Conservation (phyloP, 2,113 vertebrate genomes). For the Sisor rabdophorus region DNA sequence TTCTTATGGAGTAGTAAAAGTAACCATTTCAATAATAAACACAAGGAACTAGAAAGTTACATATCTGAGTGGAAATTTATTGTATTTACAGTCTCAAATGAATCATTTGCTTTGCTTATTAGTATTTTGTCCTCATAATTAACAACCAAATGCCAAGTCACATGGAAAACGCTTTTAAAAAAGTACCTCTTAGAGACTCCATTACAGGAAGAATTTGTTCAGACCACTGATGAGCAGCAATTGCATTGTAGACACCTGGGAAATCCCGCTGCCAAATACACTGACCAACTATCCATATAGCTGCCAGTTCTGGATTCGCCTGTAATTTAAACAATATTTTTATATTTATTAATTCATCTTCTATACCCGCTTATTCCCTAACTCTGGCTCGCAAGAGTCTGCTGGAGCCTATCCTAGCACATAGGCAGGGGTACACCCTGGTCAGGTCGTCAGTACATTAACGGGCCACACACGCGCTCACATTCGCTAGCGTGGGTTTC, state of each 20-base stretch:
- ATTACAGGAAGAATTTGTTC: constrained; percentile 90
- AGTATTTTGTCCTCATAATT: not conserved
- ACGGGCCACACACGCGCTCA: too few species aligned
- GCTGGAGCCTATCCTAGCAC: too few species aligned
- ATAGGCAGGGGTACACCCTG: too few species aligned
- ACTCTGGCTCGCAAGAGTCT: too few species aligned
- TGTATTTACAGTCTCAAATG: too few species aligned
- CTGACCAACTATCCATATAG: constrained; percentile 91
- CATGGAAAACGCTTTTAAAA: not conserved
- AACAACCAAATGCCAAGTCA: not conserved
- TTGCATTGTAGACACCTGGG: constrained; percentile 87
- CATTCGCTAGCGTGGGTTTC: too few species aligned
- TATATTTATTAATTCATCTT: too few species aligned
- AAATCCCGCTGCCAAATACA: constrained; percentile 96
- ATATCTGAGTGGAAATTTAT: too few species aligned
- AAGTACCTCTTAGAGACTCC: constrained; percentile 90
- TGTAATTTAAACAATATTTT: constrained; percentile 47
- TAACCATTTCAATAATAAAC: not conserved
- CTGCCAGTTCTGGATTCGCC: constrained; percentile 86
- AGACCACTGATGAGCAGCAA: constrained; percentile 84
- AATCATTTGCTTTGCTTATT: not conserved
- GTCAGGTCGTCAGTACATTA: too few species aligned
- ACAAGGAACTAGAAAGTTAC: not conserved
- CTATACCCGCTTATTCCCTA: too few species aligned
- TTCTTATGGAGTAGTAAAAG: not conserved